Base-by-base conservation (phyloP, 2,888 invertebrate species). In the Galerucella calmariensis region DNA sequence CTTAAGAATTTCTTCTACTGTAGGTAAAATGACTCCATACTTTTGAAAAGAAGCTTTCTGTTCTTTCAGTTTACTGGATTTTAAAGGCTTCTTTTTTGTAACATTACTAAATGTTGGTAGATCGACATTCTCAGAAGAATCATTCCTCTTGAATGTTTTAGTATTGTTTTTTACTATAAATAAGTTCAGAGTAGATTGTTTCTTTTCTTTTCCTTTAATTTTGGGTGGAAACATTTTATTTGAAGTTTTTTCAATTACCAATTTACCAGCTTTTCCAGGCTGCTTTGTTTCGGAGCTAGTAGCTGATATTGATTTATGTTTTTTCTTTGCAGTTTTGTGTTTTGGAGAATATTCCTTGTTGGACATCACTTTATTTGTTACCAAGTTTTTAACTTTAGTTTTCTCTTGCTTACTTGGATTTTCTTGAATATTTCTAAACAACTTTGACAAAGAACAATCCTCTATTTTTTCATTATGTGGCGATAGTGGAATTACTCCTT, bases 1-100 rank as follows among this genome's bases (percentile, higher is more conserved):
- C 20, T 74, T 77, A 1, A 82, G 44, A n/a, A 82, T 79, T 74
- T 81, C 78, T 35, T 82, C 77, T n/a, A 75, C 73, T 53, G 81
- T 77, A 0, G 83, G 83, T 48, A 82, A 20, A 8, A 72, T 67
- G 20, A 83, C 74, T 24, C 81, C 82, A 77, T 83, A 82, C 67
- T 77, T 81, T 68, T 81, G 77, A 66, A 80, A 81, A 1, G 79
- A 77, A 20, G 77, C 75, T 41, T 78, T 77, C 66, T 72, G 69
- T 46, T 72, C 74, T 10, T 63, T 71, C 41, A 48, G 59, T 58
- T 76, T 79, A 27, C 46, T 24, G 24, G 72, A 58, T 56, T 73
- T 72, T 16, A 58, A 72, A 24, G 27, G 67, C 48, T 66, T 68
- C 61, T 75, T 69, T 35, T 65, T 70, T 20, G 59, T 71, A 56